Percentiles rank a stretch among this genome's conserved stretches.
Conservation (phyloP, 2,888 invertebrate genomes). For the Andrena marginata region DNA sequence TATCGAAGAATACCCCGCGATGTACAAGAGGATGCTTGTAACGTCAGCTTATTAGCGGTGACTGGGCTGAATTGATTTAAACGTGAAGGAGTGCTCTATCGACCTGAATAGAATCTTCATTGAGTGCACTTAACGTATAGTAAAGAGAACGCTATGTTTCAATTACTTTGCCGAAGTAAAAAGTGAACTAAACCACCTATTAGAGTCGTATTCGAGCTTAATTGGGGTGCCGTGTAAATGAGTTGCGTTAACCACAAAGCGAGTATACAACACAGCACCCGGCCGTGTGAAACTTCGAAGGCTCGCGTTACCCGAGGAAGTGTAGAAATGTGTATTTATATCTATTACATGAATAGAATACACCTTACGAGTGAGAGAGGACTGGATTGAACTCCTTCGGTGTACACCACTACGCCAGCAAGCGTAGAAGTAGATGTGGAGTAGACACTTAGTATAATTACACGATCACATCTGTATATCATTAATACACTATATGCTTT, state of each 20-base stretch:
- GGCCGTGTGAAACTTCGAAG: not conserved
- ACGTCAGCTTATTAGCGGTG: conserved; percentile 7
- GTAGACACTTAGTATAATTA: too few relatives aligned
- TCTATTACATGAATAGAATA: not conserved
- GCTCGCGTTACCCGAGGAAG: not conserved
- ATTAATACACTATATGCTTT: too few relatives aligned
- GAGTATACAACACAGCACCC: not conserved
- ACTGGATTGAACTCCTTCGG: too few relatives aligned
- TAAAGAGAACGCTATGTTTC: conserved; percentile 1
- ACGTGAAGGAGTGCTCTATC: conserved; percentile 12
- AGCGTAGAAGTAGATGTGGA: too few relatives aligned
- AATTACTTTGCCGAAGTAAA: not conserved
- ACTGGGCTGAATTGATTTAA: conserved; percentile 12
- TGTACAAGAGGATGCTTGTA: conserved; percentile 1
- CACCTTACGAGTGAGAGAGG: too few relatives aligned
- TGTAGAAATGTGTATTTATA: not conserved
- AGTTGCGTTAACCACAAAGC: not conserved
- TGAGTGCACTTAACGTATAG: not conserved
- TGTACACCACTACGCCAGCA: too few relatives aligned
- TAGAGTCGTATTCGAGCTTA: not conserved
- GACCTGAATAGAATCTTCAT: conserved; percentile 15
- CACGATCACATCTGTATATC: too few relatives aligned
- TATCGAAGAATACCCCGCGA: not conserved
- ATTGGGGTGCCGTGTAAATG: not conserved
- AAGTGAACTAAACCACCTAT: not conserved